These are phyloP conservation scores for Rhabditoides inermis DNA, from an alignment of 2,888 invertebrate genomes.

Conservation along the genomic window DNA sequence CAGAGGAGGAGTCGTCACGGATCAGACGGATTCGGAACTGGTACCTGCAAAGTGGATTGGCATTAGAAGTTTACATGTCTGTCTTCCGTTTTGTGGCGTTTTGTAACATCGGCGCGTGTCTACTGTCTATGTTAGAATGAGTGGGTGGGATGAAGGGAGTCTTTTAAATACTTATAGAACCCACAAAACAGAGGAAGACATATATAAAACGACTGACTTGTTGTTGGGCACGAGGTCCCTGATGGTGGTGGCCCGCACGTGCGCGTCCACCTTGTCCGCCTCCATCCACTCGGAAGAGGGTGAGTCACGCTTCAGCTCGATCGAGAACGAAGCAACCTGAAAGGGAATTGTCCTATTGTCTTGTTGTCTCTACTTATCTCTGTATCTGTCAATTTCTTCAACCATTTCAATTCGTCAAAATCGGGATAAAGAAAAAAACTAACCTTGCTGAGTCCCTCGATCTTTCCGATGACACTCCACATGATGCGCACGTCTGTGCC, in stretches of 20 bases:
- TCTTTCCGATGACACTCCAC: slow-evolving; percentile 25
- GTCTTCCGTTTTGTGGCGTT: neutral
- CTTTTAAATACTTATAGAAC: too few species aligned
- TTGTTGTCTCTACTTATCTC: too few species aligned
- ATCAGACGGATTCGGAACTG: slow-evolving; percentile 25
- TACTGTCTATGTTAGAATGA: slow-evolving; percentile 4
- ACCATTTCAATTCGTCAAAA: neutral
- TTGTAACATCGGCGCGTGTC: slow-evolving; percentile 2
- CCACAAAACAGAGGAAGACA: neutral
- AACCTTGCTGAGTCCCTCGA: slow-evolving; percentile 16
- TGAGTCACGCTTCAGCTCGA: slow-evolving; percentile 16
- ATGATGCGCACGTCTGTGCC: slow-evolving; percentile 28
- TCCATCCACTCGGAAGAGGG: slow-evolving; percentile 23
- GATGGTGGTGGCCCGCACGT: slow-evolving; percentile 40
- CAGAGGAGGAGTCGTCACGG: slow-evolving; percentile 16
- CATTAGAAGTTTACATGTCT: neutral
- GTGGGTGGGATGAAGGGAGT: too few species aligned
- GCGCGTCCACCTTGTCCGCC: slow-evolving; percentile 25
- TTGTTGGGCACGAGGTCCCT: slow-evolving; percentile 24
- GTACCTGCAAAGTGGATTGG: slow-evolving; percentile 10
- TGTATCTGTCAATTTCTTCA: too few species aligned
- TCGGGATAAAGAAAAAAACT: neutral
- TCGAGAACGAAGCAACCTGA: too few species aligned
- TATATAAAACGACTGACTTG: slow-evolving; percentile 14
- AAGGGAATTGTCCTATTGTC: too few species aligned